phyloP scores from a whole-genome alignment of 2,797 vertebrate species.

The Lepus oiostolus region DNA sequence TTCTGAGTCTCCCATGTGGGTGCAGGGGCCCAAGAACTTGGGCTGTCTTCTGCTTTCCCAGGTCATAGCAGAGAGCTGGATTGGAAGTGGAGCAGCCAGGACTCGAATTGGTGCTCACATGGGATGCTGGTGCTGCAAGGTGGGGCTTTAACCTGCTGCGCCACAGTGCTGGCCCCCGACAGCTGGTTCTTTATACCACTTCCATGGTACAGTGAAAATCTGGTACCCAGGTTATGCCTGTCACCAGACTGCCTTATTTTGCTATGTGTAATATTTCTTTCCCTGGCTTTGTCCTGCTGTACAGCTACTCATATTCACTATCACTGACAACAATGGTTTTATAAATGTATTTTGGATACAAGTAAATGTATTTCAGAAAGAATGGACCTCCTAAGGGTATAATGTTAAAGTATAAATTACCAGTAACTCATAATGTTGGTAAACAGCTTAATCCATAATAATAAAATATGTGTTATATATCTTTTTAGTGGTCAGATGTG shows the following conservation, averaged over 20 bases:
- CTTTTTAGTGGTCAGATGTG: not conserved
- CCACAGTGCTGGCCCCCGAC: too few relatives aligned
- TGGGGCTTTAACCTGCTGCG: too few relatives aligned
- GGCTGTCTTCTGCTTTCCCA: too few relatives aligned
- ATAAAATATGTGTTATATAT: not conserved
- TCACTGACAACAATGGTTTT: slow-evolving; percentile 3
- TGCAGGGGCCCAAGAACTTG: too few relatives aligned
- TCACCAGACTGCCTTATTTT: slow-evolving; percentile 43
- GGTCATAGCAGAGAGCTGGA: too few relatives aligned
- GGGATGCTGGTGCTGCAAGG: too few relatives aligned
- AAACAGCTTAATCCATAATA: not conserved
- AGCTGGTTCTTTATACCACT: not conserved
- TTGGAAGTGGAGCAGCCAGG: too few relatives aligned
- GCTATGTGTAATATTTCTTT: not conserved
- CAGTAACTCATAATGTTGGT: not conserved
- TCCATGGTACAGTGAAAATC: not conserved
- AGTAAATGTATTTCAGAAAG: not conserved
- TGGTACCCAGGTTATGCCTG: not conserved
- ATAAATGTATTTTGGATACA: not conserved
- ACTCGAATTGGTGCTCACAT: too few relatives aligned
- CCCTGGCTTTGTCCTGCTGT: not conserved
- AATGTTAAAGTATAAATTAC: not conserved
- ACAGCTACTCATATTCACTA: slow-evolving; percentile 3
- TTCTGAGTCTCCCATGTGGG: too few relatives aligned
- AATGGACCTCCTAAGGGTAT: not conserved